Evolutionary conservation across 1,140 invertebrate species (phyloP), one percentile per base, ranked within the genome.

Genomic region (Zaprionus ornatus): DNA sequence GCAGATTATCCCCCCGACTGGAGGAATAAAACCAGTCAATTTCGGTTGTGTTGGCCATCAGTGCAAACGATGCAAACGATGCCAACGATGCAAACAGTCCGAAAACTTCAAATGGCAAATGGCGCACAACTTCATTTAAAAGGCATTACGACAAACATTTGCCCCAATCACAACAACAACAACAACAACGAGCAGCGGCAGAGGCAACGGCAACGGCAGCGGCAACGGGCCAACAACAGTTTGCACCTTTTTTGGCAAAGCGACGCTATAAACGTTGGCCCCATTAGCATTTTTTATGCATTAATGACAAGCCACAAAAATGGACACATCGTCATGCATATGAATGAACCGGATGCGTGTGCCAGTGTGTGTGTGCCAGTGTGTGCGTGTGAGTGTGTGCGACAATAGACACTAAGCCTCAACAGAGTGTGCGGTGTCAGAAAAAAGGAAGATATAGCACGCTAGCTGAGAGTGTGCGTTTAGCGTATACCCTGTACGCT

Each of bases 301-400:
- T 87, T 88, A 87, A 87, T 87, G 84, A 87, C 84, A 87, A 88
- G 84, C 84, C 84, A 84, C 84, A 84, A 88, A 88, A 87, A 87
- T 87, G 84, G 84, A 88, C 84, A 88, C 84, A 87, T 87, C 85
- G 84, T 87, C 84, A 87, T 87, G 84, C 84, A 87, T 87, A 87
- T 88, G 84, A 87, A 87, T 87, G 84, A 87, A 67, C 65, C 54
- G 54, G 21, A 40, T 54, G 45, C 45, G 64, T 66, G 21, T 78
- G 59, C 61, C 35, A 73, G 37, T 57, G 35, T 67, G 35, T 19
- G 52, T 55, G 52, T 56, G 21, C 65, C n/a, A 54, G 48, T 35
- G 25, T 56, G 48, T 48, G 50, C 54, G 52, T 66, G 42, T 32
- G 21, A 32, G 50, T 70, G 59, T 59, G 50, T 54, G 29, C 50